Base-by-base conservation (phyloP, 2,797 vertebrate genomes). In the Gallirallus australis region DNA sequence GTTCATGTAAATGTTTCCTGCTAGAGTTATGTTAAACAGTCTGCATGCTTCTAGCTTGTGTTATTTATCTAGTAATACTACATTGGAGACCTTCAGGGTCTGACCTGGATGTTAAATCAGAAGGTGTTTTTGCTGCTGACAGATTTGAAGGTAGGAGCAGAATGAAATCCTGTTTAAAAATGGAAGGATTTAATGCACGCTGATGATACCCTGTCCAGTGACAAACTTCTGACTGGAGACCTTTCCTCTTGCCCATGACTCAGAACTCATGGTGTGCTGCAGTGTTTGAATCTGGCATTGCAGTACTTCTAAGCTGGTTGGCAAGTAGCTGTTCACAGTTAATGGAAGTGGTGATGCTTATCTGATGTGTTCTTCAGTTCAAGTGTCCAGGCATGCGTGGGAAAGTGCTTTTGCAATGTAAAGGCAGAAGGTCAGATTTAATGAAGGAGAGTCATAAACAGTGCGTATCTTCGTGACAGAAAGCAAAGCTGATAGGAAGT, bases 361-460 rank as follows among this genome's bases (percentile, higher is more conserved):
- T 23, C 84, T 72, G 27, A n/a, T 68, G 28, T 82, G 52, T 84
- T 70, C 73, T 70, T 11, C 31, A 68, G 37, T 77, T 91, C 65
- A 48, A 48, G 50, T 57, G 68, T 69, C 69, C 1, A 0, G 42
- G 40, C 45, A 23, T 45, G 37, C 80, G 56, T 75, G 56, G 72
- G 60, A 88, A 94, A 91, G 66, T 68, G 35, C 45, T 75, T 90
- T 82, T 57, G 59, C 60, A 90, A 48, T 77, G 60, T 56, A 66
- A 84, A 92, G 69, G 69, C 50, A 86, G 81, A 69, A 94, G 57
- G 81, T 82, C 40, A 78, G 53, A 85, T 47, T 42, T 82, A 82
- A 75, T 89, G 61, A 89, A 89, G 63, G 4, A 11, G 24, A 75
- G 23, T 81, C 35, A 39, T 72, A 80, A 95, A 77, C 40, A 64